Evolutionary conservation across 1,140 invertebrate species (phyloP).

Genomic region (Atopsyche davidsoni): DNA sequence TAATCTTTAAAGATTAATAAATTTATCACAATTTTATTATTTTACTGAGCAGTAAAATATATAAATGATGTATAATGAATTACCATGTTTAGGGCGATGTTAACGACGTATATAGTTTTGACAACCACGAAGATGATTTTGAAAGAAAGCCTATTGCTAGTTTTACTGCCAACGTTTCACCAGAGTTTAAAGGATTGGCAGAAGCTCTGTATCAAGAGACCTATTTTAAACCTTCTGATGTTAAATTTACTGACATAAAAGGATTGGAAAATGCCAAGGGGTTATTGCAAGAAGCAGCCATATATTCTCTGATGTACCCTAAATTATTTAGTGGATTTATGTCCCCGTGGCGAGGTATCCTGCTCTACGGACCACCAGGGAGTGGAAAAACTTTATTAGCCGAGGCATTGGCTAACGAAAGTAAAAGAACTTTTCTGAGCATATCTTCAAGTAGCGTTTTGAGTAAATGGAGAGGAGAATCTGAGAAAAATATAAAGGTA

Average conservation of each 20-base stretch:
- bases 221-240: conserved; percentile 35
- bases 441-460: conserved; percentile 82
- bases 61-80: neutral
- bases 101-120: neutral
- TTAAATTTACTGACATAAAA: conserved; percentile 66
- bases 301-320: conserved; percentile 82
- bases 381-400: conserved; percentile 84
- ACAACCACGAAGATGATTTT: conserved; percentile 32
- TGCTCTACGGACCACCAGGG: conserved; percentile 83
- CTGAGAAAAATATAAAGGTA: conserved; percentile 84
- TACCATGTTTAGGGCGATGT: neutral
- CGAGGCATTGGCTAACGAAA: conserved; percentile 80
- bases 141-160: conserved; percentile 57
- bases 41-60: neutral
- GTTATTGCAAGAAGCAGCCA: conserved; percentile 81
- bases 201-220: conserved; percentile 47
- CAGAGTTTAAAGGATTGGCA: conserved; percentile 37
- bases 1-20: neutral
- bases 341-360: conserved; percentile 76
- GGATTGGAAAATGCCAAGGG: conserved; percentile 76
- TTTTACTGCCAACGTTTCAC: conserved; percentile 32
- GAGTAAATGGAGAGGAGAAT: conserved; percentile 93
- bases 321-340: conserved; percentile 73
- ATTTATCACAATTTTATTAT: neutral
- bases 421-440: conserved; percentile 82